phyloP scores from a whole-genome alignment of 1,140 invertebrate species.

The Drosophila tsacasi region DNA sequence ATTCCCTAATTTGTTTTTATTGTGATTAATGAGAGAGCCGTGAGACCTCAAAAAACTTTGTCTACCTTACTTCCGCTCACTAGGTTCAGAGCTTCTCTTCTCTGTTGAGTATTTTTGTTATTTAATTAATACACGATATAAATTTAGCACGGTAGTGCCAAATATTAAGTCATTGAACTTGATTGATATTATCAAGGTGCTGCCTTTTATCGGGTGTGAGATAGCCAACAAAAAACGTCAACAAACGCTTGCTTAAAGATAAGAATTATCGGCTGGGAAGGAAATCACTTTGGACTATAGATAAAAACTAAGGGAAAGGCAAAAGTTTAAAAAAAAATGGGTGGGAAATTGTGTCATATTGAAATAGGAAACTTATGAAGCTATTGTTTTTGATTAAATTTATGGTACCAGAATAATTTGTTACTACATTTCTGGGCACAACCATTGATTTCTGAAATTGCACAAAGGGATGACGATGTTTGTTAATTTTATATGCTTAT shows the following conservation, averaged over 20 bases:
- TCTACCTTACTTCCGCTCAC: slow-evolving; percentile 2
- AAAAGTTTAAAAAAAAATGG: not conserved
- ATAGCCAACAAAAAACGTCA: slow-evolving; percentile 7
- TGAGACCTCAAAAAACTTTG: slow-evolving; percentile 19
- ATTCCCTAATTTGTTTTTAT: slow-evolving; percentile 81
- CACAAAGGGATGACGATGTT: not conserved
- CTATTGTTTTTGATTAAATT: not conserved
- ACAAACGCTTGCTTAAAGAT: slow-evolving; percentile 10
- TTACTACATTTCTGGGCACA: not conserved
- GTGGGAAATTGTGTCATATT: not conserved
- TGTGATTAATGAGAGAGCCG: slow-evolving; percentile 71
- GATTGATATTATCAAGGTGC: slow-evolving; percentile 20
- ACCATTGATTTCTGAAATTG: not conserved
- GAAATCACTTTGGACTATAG: not conserved
- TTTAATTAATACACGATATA: slow-evolving; percentile 8
- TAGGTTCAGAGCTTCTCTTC: not conserved
- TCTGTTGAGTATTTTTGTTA: not conserved
- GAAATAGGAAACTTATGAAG: not conserved
- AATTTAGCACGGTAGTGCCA: slow-evolving; percentile 5
- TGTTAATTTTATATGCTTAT: not conserved
- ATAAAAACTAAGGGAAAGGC: not conserved
- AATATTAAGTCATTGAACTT: slow-evolving; percentile 47
- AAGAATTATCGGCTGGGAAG: not conserved
- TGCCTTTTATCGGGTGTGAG: slow-evolving; percentile 7
- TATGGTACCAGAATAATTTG: fast-evolving